These are phyloP conservation scores for Candidula unifasciata DNA, from an alignment of 2,888 invertebrate species.

Conservation along the genomic window DNA sequence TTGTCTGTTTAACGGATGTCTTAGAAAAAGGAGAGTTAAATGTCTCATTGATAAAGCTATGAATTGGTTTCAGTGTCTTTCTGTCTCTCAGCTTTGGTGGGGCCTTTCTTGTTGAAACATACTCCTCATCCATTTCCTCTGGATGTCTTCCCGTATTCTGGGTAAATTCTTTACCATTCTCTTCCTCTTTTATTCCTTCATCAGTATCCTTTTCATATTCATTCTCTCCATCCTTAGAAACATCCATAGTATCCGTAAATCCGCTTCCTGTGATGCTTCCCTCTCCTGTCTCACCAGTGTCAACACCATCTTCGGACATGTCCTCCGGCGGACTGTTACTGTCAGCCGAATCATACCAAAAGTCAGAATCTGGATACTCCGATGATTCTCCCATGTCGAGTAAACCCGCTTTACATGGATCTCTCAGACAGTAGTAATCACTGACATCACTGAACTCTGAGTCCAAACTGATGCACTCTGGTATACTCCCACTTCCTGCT, in stretches of 20 bases:
- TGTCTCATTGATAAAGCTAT: slow-evolving; percentile 44
- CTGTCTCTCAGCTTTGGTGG: slow-evolving; percentile 40
- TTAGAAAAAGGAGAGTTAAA: slow-evolving; percentile 15
- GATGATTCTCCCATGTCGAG: not conserved
- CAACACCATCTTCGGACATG: not conserved
- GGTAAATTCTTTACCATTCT: not conserved
- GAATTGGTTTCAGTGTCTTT: slow-evolving; percentile 41
- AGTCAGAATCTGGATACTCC: not conserved
- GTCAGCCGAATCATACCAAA: not conserved
- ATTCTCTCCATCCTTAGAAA: not conserved
- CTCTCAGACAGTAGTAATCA: not conserved
- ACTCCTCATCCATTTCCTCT: slow-evolving; percentile 12
- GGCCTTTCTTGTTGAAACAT: slow-evolving; percentile 36
- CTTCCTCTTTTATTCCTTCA: not conserved
- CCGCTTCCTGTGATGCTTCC: not conserved
- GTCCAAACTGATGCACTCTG: not conserved
- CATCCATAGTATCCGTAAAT: not conserved
- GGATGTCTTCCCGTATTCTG: slow-evolving; percentile 6
- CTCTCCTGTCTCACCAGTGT: not conserved
- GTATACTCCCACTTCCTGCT: slow-evolving; percentile 19
- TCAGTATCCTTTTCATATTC: not conserved
- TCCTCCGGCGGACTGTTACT: not conserved
- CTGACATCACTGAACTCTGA: slow-evolving; percentile 16
- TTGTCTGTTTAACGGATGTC: not conserved
- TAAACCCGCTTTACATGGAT: not conserved